Evolutionary conservation across 2,797 vertebrate species (phyloP), one percentile per base, ranked within the genome.

Genomic region (Halcyon chelicuti): DNA sequence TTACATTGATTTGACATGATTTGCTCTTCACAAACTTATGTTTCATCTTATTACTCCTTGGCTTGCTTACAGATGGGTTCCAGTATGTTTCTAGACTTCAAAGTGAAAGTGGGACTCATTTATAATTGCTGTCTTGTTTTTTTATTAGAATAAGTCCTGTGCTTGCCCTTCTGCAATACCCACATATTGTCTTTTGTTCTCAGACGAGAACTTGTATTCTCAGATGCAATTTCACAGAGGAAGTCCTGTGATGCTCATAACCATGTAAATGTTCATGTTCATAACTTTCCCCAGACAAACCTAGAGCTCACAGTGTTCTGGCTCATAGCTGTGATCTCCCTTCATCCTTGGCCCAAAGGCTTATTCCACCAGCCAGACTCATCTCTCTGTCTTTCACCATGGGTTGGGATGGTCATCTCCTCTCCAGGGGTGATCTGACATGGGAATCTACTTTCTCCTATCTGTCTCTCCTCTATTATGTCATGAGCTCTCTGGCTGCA

Each of bases 31-130:
- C 28, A 76, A 75, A 95, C 67, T 89, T 84, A 68, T 58, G 77
- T 85, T 90, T 92, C 52, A 51, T 73, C 29, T 84, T 75, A 68
- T 44, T 67, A 35, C 8, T 68, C 13, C 13, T 44, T 80, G 66
- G 23, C n/a, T 88, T 81, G 12, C 31, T 72, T 65, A 63, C 79
- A 82, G 89, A 70, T 37, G 15, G 35, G 7, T 70, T 90, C 62
- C 54, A 75, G 21, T 70, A 65, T 61, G 52, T 83, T 92, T 93
- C 31, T 88, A 73, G 60, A 39, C 70, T 94, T 89, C 84, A 87
- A 70, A 95, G 77, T 70, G 66, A 92, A 86, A 82, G 13, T 79
- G 55, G 29, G 79, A 70, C n/a, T 76, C 23, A 33, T 5, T 84
- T 21, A 88, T 72, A 78, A 78, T 73, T 0, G 0, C 60, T 86